A percentile compares a stretch with the other conserved stretches of the same genome.
Evolutionary conservation across 2,113 vertebrate species (phyloP).

Genomic region (Rhabdornis inornatus): DNA sequence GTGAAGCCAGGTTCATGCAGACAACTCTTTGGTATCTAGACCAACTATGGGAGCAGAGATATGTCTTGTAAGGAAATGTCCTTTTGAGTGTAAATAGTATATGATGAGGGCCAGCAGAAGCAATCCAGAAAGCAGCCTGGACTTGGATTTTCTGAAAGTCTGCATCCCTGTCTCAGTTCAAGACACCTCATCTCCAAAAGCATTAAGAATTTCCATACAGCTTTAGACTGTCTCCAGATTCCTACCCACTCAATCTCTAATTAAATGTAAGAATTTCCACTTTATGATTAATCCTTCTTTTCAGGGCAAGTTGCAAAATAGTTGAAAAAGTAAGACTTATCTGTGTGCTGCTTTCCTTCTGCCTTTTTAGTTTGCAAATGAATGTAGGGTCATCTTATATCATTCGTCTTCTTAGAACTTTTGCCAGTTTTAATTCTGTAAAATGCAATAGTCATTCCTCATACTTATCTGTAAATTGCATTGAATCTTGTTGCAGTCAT

Average conservation of each 20-base stretch:
- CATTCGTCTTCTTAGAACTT: slow-evolving; percentile 74
- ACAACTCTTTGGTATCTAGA: neutral
- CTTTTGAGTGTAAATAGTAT: neutral
- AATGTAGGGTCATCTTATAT: slow-evolving; percentile 55
- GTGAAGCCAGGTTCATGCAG: neutral
- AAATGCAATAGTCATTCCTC: slow-evolving; percentile 72
- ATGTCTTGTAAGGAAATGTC: neutral
- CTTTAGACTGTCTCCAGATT: slow-evolving; percentile 16
- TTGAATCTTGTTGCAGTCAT: slow-evolving; percentile 74
- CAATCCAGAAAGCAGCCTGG: neutral
- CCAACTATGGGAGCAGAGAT: neutral
- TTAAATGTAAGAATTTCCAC: slow-evolving; percentile 54
- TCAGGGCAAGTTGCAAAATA: slow-evolving; percentile 27
- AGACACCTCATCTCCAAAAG: neutral
- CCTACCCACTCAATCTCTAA: slow-evolving; percentile 35
- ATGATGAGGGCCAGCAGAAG: neutral
- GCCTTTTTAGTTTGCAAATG: slow-evolving; percentile 65
- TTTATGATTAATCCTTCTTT: slow-evolving; percentile 57
- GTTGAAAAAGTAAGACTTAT: slow-evolving; percentile 60
- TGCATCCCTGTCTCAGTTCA: neutral
- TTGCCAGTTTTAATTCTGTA: slow-evolving; percentile 77
- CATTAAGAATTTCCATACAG: neutral
- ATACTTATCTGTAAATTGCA: slow-evolving; percentile 79
- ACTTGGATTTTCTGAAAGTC: neutral
- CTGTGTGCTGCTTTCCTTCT: slow-evolving; percentile 40